These are phyloP conservation scores for Dicerorhinus sumatrensis DNA, from an alignment of 2,113 vertebrate genomes.

Conservation along the genomic window DNA sequence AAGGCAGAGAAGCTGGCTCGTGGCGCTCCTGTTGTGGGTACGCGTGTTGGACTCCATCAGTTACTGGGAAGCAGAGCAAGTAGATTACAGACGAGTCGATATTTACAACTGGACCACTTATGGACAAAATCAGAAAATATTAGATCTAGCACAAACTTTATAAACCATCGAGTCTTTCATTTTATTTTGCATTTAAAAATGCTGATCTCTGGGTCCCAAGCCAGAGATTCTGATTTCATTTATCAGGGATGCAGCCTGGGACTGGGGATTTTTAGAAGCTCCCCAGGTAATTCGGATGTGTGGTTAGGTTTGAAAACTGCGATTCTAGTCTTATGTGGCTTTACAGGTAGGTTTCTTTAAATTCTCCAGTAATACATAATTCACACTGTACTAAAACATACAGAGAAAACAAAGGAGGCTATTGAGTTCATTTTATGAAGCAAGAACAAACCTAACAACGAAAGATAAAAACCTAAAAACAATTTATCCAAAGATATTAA, in stretches of 20 bases:
- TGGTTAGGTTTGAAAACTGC: neutral
- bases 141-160: neutral
- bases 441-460: neutral
- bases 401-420: neutral
- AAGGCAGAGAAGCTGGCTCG: neutral
- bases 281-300: neutral
- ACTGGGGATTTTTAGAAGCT: neutral
- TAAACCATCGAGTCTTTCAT: neutral
- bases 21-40: rapidly evolving
- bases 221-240: neutral
- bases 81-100: neutral
- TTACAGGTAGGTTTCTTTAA: neutral
- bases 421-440: neutral
- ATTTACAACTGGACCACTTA: neutral
- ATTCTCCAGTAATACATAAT: neutral
- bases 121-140: neutral
- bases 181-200: conserved; percentile 28
- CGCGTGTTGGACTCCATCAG: neutral
- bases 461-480: neutral
- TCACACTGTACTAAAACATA: neutral
- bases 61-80: neutral
- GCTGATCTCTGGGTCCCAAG: neutral
- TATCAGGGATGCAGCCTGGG: neutral
- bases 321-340: neutral
- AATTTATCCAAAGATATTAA: neutral